phyloP scores from a whole-genome alignment of 92 coral and sea anemone genomes.

The Metridium senile region DNA sequence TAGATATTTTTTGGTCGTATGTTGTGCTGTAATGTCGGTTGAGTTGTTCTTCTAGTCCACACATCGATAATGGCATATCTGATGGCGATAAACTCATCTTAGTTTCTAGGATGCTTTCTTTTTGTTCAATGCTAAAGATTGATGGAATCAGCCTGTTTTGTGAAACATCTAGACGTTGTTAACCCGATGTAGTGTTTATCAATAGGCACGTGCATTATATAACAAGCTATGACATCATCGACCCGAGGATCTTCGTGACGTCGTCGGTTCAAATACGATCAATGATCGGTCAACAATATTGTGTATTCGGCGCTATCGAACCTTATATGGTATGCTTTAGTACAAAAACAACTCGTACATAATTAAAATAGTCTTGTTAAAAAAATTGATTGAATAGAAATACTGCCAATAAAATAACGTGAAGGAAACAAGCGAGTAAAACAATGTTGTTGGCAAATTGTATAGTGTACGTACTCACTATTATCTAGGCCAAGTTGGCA shows the following conservation, averaged over 20 bases:
- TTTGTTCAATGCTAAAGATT: too few species aligned
- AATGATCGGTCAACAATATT: constrained; percentile 18
- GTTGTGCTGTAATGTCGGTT: constrained; percentile 51
- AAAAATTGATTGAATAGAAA: too few species aligned
- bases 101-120: too few species aligned
- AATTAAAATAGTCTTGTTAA: too few species aligned
- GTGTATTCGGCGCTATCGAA: not conserved
- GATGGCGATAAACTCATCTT: constrained; percentile 20
- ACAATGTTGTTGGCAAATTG: too few species aligned
- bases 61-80: constrained; percentile 55
- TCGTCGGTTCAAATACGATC: constrained; percentile 25
- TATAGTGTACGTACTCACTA: too few species aligned
- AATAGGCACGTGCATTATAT: constrained; percentile 20
- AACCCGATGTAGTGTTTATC: not conserved
- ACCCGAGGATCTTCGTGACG: constrained; percentile 24
- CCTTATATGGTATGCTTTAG: constrained; percentile 17
- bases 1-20: constrained; percentile 49
- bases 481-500: too few species aligned
- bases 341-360: not conserved
- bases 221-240: constrained; percentile 28
- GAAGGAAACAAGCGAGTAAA: too few species aligned
- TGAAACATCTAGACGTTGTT: too few species aligned
- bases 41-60: constrained; percentile 52
- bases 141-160: too few species aligned
- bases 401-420: too few species aligned